Percentiles rank a stretch among this genome's conserved stretches.
phyloP scores from a whole-genome alignment of 2,888 invertebrate genomes.

The Halocaridina rubra region DNA sequence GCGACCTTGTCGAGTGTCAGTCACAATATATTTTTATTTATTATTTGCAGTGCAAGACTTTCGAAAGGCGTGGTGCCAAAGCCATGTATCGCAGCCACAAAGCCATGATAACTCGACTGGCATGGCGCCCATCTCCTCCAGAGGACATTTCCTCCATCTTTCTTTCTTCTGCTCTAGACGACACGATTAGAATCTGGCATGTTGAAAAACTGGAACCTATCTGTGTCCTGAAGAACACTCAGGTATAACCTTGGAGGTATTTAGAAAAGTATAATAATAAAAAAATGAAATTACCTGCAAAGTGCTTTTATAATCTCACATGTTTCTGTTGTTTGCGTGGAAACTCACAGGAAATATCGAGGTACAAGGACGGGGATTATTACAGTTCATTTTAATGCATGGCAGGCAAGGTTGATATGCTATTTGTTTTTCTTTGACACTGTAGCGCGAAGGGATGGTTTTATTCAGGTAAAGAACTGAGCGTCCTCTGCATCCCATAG shows the following conservation, averaged over 20 bases:
- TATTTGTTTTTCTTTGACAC: not conserved
- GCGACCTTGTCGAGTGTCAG: too few relatives aligned
- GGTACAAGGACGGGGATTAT: too few relatives aligned
- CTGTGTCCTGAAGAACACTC: slow-evolving; percentile 46
- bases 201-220: slow-evolving; percentile 28
- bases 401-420: not conserved
- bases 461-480: not conserved
- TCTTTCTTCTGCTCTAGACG: slow-evolving; percentile 55
- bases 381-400: not conserved
- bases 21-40: too few relatives aligned
- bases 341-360: too few relatives aligned
- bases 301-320: not conserved
- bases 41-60: slow-evolving; percentile 52
- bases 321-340: too few relatives aligned
- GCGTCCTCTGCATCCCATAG: not conserved
- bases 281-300: not conserved
- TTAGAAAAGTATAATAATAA: not conserved
- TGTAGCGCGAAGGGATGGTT: not conserved
- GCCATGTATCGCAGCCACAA: slow-evolving; percentile 49
- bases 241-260: slow-evolving; percentile 22
- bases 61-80: slow-evolving; percentile 44
- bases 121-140: slow-evolving; percentile 35
- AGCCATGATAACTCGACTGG: slow-evolving; percentile 42
- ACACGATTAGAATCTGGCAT: slow-evolving; percentile 57
- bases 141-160: slow-evolving; percentile 43